These are phyloP conservation scores for Anas capensis DNA, from an alignment of 2,797 vertebrate genomes.

Conservation along the genomic window DNA sequence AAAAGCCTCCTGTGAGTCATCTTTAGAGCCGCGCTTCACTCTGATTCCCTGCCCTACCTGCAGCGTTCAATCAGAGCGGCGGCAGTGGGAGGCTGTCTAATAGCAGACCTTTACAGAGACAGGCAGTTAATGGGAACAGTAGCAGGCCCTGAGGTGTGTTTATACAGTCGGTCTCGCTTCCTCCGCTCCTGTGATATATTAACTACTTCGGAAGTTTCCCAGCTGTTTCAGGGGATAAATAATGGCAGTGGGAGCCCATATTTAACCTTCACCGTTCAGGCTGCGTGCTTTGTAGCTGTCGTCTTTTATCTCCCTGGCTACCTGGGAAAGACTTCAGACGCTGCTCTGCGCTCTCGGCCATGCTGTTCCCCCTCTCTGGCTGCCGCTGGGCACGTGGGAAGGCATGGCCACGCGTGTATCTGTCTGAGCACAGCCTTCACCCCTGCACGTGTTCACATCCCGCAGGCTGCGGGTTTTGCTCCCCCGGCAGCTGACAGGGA, in stretches of 20 bases:
- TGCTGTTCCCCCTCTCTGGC: not conserved
- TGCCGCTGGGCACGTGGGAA: not conserved
- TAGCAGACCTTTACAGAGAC: slow-evolving; percentile 56
- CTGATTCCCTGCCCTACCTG: slow-evolving; percentile 41
- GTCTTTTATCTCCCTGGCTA: slow-evolving; percentile 66
- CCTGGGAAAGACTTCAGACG: not conserved
- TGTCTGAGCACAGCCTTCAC: not conserved
- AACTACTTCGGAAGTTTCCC: slow-evolving; percentile 79
- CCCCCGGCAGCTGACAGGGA: not conserved
- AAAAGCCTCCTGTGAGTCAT: not conserved
- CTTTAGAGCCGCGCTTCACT: not conserved
- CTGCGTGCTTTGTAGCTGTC: slow-evolving; percentile 62
- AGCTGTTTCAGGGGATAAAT: slow-evolving; percentile 79
- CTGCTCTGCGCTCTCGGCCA: not conserved
- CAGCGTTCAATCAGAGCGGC: slow-evolving; percentile 40
- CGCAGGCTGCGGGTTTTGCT: not conserved
- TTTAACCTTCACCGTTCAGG: slow-evolving; percentile 78
- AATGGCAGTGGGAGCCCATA: slow-evolving; percentile 76
- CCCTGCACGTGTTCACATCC: accelerated
- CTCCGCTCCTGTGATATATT: slow-evolving; percentile 79
- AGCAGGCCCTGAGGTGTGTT: slow-evolving; percentile 80
- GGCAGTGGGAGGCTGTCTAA: slow-evolving; percentile 66
- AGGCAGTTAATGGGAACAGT: slow-evolving; percentile 72
- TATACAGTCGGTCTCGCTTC: slow-evolving; percentile 69
- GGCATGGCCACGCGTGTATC: accelerated